These are phyloP conservation scores for Mythimna albipuncta DNA, from an alignment of 2,888 invertebrate genomes.

Conservation along the genomic window DNA sequence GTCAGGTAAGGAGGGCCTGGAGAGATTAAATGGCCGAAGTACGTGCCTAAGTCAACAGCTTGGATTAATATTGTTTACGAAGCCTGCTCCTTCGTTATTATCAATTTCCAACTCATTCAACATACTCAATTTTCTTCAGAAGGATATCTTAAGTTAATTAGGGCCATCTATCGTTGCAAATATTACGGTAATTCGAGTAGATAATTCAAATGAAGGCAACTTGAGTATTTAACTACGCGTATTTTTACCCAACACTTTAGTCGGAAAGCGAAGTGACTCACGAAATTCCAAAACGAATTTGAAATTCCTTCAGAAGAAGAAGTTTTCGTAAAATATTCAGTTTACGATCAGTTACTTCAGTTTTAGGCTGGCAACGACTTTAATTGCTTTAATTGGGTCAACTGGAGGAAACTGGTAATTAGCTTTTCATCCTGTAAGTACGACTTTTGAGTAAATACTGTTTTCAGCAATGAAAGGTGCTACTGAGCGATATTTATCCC, in stretches of 20 bases:
- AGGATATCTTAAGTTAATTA: not conserved
- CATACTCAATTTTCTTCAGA: not conserved
- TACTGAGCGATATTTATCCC: slow-evolving; percentile 1
- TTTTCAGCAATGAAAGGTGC: slow-evolving; percentile 9
- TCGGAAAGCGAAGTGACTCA: not conserved
- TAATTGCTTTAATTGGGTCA: slow-evolving; percentile 41
- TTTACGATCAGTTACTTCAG: slow-evolving; percentile 12
- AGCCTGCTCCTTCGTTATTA: not conserved
- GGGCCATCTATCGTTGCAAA: not conserved
- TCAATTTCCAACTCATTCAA: not conserved
- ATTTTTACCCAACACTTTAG: slow-evolving; percentile 1
- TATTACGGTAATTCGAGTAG: not conserved
- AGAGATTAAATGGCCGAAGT: slow-evolving; percentile 9
- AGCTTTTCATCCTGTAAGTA: slow-evolving; percentile 23
- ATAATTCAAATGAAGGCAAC: slow-evolving; percentile 3
- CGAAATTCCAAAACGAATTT: slow-evolving; percentile 18
- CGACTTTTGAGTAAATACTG: slow-evolving; percentile 14
- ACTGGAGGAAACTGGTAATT: slow-evolving; percentile 35
- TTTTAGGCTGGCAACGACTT: slow-evolving; percentile 22
- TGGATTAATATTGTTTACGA: slow-evolving; percentile 7
- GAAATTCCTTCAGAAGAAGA: slow-evolving; percentile 11
- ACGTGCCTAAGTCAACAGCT: slow-evolving; percentile 7
- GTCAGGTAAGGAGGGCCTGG: slow-evolving; percentile 17
- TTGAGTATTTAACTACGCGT: not conserved
- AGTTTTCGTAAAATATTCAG: slow-evolving; percentile 17